These are phyloP conservation scores for Hipposideros larvatus DNA, from an alignment of 2,797 vertebrate genomes.

Conservation along the genomic window DNA sequence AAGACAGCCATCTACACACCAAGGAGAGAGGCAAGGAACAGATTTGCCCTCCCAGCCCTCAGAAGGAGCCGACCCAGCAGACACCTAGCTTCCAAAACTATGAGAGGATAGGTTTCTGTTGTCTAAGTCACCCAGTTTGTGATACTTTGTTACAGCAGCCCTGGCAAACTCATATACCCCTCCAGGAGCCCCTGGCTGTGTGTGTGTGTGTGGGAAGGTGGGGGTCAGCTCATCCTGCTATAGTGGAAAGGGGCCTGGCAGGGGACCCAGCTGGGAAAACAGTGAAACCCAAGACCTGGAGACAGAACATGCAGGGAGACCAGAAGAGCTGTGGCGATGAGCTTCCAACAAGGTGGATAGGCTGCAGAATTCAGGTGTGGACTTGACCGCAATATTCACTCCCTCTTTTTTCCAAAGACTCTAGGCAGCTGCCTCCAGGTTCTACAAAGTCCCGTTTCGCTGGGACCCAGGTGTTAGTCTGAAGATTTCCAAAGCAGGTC, in stretches of 20 bases:
- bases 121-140: no score
- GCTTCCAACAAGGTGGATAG: neutral
- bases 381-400: fast-evolving
- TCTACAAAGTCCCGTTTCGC: neutral
- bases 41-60: no score
- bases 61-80: no score
- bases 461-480: neutral
- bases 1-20: no score
- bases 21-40: no score
- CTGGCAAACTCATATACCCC: no score
- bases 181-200: neutral
- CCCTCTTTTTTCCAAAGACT: neutral
- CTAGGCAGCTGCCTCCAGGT: no score
- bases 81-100: no score
- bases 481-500: neutral
- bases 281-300: fast-evolving
- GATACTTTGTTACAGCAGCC: no score
- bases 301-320: no score
- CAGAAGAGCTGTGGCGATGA: fast-evolving
- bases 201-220: neutral
- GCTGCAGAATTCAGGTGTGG: neutral
- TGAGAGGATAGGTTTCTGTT: neutral
- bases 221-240: neutral
- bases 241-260: no score
- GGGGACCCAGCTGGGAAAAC: neutral